Evolutionary conservation across 2,113 vertebrate genomes (phyloP).

Genomic region (Chionomys nivalis): DNA sequence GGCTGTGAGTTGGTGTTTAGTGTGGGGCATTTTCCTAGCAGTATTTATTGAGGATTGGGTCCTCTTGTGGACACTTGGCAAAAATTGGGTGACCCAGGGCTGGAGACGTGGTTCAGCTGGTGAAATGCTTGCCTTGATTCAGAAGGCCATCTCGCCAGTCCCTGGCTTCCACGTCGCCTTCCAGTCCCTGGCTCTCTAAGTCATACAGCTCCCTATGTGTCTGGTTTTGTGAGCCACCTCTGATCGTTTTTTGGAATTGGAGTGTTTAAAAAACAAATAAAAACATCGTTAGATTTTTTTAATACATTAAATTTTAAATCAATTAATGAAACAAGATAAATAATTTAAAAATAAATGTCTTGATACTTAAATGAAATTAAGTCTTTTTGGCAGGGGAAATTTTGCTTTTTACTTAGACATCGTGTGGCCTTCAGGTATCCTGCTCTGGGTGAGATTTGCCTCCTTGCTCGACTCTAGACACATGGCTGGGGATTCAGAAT

Average conservation of each 20-base stretch:
- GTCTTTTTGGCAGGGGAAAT: not conserved
- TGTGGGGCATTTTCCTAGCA: not conserved
- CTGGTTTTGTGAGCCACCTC: not conserved
- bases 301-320: not conserved
- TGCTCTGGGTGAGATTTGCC: not conserved
- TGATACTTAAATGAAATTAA: not conserved
- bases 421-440: rapidly evolving
- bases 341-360: not conserved
- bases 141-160: not conserved
- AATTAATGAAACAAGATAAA: not conserved
- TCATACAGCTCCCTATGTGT: not conserved
- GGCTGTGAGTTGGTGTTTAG: not conserved
- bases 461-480: not conserved
- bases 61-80: not conserved
- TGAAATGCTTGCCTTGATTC: not conserved
- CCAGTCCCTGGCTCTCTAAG: not conserved
- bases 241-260: not conserved
- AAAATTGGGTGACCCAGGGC: not conserved
- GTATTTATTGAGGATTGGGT: not conserved
- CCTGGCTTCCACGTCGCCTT: not conserved
- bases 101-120: not conserved
- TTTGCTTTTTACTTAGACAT: not conserved
- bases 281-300: not conserved
- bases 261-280: not conserved
- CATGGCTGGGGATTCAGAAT: not conserved